A percentile compares a stretch with the other conserved stretches of the same genome.
Conservation (phyloP, 2,113 vertebrate genomes). For the Syrmaticus mikado region DNA sequence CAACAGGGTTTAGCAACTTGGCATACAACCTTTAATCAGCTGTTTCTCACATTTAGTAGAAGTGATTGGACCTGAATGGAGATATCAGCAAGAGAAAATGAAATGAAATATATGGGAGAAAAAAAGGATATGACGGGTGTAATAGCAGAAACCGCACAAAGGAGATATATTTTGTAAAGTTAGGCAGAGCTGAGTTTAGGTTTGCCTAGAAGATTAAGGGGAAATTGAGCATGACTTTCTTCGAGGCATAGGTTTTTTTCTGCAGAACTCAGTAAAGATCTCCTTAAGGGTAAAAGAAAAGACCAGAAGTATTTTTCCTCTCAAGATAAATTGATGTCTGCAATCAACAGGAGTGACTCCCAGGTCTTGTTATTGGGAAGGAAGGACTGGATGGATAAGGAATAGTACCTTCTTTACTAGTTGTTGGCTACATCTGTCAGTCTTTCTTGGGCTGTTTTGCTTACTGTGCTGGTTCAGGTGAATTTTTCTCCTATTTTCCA, state of each 20-base stretch:
- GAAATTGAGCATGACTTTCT: background rate
- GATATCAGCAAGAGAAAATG: background rate
- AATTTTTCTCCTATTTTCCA: background rate
- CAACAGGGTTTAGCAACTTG: background rate
- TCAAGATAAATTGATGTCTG: background rate
- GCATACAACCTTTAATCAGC: background rate
- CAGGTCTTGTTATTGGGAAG: background rate
- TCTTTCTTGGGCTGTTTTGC: background rate
- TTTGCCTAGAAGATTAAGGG: background rate
- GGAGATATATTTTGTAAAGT: background rate
- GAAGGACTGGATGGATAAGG: background rate
- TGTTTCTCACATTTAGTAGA: background rate
- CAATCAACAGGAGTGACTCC: background rate
- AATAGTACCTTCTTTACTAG: background rate
- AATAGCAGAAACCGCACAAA: background rate
- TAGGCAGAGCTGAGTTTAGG: background rate
- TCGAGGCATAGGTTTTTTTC: background rate
- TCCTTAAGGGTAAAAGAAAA: background rate
- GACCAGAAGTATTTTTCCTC: background rate
- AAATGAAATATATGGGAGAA: background rate
- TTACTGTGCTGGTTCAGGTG: background rate
- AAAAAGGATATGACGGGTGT: background rate
- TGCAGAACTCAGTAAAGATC: background rate
- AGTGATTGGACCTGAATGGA: background rate
- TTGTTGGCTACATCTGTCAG: background rate